Base-by-base conservation (phyloP, 2,888 invertebrate genomes). In the Nebria brevicollis region DNA sequence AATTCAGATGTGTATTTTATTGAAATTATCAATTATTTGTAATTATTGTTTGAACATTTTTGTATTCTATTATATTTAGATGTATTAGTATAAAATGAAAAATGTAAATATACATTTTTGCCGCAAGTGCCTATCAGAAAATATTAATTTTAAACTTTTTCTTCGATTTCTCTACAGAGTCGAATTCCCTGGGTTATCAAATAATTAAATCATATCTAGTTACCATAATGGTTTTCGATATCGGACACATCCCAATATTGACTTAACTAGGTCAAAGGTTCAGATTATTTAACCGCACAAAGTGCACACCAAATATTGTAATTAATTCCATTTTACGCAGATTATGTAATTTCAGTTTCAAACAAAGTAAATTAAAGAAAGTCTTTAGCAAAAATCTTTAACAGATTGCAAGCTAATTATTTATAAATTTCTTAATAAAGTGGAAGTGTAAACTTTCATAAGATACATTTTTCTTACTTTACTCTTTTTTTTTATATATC, bases 71-170 rank as follows among this genome's bases (percentile, higher is more conserved):
- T 20, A 34, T 34, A 34, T 34, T 4, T 34, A 34, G 34, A 34
- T 34, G 34, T 4, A 5, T 2, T 34, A 1, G 2, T 34, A 34
- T 34, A 4, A 34, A 34, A 34, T 34, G 34, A 34, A 5, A 34
- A 34, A 34, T 34, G 5, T 5, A 34, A 34, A 34, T 34, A 34
- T 34, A 34, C 2, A 34, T 34, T 34, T 54, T 54, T 54, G 6
- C 54, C 13, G 54, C 8, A 54, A 54, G 54, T 54, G 13, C 54
- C 54, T 54, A 54, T 54, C 54, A 7, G 13, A 54, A 54, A 54
- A 54, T 54, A 54, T 54, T 54, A 54, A 54, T 54, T 54, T 54
- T 54, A 54, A 54, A 54, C 54, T 54, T 54, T 54, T 54, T 54
- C 54, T 54, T 54, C 54, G 54, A 13, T 54, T 54, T 54, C 54